phyloP scores from a whole-genome alignment of 2,113 vertebrate species.

The Alouatta palliata region DNA sequence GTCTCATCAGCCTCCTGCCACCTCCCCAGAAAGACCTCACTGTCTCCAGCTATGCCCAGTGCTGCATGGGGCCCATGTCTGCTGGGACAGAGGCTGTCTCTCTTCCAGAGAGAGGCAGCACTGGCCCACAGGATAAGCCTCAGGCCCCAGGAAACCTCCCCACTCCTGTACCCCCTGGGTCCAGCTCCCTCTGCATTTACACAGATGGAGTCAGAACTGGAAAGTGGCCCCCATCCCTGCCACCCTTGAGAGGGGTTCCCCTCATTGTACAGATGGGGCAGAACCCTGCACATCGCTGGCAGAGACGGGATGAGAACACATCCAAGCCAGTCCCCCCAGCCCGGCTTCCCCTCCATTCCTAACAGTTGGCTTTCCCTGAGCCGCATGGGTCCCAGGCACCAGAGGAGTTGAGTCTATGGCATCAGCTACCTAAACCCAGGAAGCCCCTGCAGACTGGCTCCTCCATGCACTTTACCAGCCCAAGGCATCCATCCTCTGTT shows the following conservation, averaged over 20 bases:
- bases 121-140: not conserved
- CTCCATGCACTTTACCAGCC: conserved; percentile 31
- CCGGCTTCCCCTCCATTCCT: not conserved
- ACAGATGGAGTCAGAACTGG: conserved; percentile 10
- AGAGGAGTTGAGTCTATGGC: not conserved
- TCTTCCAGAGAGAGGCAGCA: not conserved
- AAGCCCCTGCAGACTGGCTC: not conserved
- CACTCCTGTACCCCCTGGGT: not conserved
- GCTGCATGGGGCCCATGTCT: not conserved
- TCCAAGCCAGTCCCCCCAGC: not conserved
- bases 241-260: not conserved
- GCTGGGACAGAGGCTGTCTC: not conserved
- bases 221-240: not conserved
- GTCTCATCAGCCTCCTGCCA: not conserved
- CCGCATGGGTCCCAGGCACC: not conserved
- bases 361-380: not conserved
- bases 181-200: not conserved
- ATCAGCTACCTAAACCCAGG: not conserved
- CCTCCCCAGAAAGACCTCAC: not conserved
- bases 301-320: not conserved
- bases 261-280: not conserved
- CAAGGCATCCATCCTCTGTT: not conserved
- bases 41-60: not conserved
- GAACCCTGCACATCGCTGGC: not conserved
- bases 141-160: not conserved